A percentile compares a stretch with the other conserved stretches of the same genome.
Conservation (phyloP, 1,140 invertebrate species). For the Apis cerana region DNA sequence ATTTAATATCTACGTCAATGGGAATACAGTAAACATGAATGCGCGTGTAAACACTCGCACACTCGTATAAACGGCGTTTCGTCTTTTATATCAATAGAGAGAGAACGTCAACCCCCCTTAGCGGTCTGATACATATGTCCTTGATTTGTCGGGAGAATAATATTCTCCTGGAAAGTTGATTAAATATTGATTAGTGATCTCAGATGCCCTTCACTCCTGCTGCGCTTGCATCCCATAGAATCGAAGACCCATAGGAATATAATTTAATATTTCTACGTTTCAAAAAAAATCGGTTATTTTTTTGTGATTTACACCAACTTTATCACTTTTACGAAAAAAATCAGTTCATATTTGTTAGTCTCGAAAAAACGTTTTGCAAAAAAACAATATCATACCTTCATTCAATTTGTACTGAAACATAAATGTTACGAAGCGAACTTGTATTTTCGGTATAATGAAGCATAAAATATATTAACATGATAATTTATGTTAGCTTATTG, state of each 20-base stretch:
- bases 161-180: conserved; percentile 78
- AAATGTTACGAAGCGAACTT: no score
- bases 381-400: background rate
- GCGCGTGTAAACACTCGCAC: conserved; percentile 8
- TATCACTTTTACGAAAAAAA: background rate
- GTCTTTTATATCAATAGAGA: conserved; percentile 61
- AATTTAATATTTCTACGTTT: conserved; percentile 72
- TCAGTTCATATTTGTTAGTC: background rate
- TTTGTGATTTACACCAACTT: conserved; percentile 33
- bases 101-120: conserved; percentile 59
- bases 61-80: conserved; percentile 34
- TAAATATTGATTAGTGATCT: conserved; percentile 78
- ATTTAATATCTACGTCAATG: conserved; percentile 21
- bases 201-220: conserved; percentile 54
- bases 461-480: conserved; percentile 25
- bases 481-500: conserved; percentile 5
- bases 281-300: conserved; percentile 57
- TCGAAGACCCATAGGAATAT: conserved; percentile 66
- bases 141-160: conserved; percentile 79
- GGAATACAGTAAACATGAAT: conserved; percentile 4
- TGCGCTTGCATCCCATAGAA: conserved; percentile 56
- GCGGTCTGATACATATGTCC: conserved; percentile 76
- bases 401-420: background rate
- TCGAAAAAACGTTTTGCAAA: background rate
- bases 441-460: background rate